Percentiles rank a stretch among this genome's conserved stretches.
These are phyloP conservation scores for Pachypanchax playfairii DNA, from an alignment of 2,113 vertebrate genomes.

Conservation along the genomic window DNA sequence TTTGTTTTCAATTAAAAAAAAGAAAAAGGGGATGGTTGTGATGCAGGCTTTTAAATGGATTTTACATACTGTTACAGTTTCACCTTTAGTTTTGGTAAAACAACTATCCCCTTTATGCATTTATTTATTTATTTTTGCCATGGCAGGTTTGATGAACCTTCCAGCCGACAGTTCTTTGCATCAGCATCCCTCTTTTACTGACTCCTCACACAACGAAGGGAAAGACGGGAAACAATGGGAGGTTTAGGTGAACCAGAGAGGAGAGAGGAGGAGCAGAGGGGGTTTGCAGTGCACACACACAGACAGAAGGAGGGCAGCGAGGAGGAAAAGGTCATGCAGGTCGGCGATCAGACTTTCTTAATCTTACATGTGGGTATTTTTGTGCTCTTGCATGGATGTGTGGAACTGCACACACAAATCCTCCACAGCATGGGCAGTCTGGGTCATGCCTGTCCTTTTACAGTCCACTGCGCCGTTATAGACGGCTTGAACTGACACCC, in stretches of 20 bases:
- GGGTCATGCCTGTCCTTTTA: slow-evolving; percentile 79
- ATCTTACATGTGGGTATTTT: slow-evolving; percentile 45
- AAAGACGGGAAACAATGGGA: slow-evolving; percentile 64
- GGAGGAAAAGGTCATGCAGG: slow-evolving; percentile 64
- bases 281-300: slow-evolving; percentile 21
- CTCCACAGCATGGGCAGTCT: slow-evolving; percentile 60
- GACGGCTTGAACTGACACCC: slow-evolving; percentile 80
- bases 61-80: slow-evolving; percentile 41
- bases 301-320: slow-evolving; percentile 52
- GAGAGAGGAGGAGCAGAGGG: slow-evolving; percentile 41
- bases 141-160: slow-evolving; percentile 33
- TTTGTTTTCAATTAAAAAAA: slow-evolving; percentile 61
- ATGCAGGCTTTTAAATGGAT: slow-evolving; percentile 40
- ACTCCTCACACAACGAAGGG: slow-evolving; percentile 71
- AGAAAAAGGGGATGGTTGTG: slow-evolving; percentile 15
- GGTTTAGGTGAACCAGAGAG: slow-evolving; percentile 50
- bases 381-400: slow-evolving; percentile 32
- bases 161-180: slow-evolving; percentile 47
- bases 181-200: slow-evolving; percentile 54
- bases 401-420: slow-evolving; percentile 12
- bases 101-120: slow-evolving; percentile 25
- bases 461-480: slow-evolving; percentile 79
- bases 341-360: slow-evolving; percentile 64
- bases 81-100: slow-evolving; percentile 47
- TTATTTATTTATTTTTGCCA: slow-evolving; percentile 5